phyloP scores from a whole-genome alignment of 2,888 invertebrate species.

The Eupsilia transversa region DNA sequence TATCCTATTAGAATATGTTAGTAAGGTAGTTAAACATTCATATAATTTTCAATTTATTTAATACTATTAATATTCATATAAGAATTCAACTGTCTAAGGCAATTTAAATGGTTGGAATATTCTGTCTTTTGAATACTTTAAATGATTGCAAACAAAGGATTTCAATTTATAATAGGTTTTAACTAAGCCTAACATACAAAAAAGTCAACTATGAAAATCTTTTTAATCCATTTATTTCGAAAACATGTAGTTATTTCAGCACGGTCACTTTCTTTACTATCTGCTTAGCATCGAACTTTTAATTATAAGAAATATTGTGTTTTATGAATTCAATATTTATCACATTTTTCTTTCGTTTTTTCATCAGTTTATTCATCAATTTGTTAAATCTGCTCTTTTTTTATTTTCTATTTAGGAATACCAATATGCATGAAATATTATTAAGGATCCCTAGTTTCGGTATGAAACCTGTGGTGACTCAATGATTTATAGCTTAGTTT shows the following conservation, averaged over 20 bases:
- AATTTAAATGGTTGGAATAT: slow-evolving; percentile 13
- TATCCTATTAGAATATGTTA: slow-evolving; percentile 6
- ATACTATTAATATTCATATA: slow-evolving; percentile 10
- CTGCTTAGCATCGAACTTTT: background rate
- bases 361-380: background rate
- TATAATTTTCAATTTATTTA: slow-evolving; percentile 14
- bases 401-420: slow-evolving; percentile 8
- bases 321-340: background rate
- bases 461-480: background rate
- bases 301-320: background rate
- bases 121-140: slow-evolving; percentile 21
- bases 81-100: slow-evolving; percentile 1
- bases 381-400: background rate
- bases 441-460: background rate
- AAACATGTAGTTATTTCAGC: slow-evolving; percentile 34
- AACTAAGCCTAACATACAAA: slow-evolving; percentile 18
- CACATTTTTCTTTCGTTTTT: no score
- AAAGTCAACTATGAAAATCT: slow-evolving; percentile 23
- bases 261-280: slow-evolving; percentile 11
- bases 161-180: slow-evolving; percentile 21
- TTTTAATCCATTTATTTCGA: slow-evolving; percentile 9
- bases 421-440: background rate
- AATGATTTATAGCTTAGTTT: background rate
- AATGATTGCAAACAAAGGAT: slow-evolving; percentile 4
- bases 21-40: slow-evolving; percentile 15